Conservation (phyloP, 2,797 vertebrate genomes). For the Sebastes diploproa region DNA sequence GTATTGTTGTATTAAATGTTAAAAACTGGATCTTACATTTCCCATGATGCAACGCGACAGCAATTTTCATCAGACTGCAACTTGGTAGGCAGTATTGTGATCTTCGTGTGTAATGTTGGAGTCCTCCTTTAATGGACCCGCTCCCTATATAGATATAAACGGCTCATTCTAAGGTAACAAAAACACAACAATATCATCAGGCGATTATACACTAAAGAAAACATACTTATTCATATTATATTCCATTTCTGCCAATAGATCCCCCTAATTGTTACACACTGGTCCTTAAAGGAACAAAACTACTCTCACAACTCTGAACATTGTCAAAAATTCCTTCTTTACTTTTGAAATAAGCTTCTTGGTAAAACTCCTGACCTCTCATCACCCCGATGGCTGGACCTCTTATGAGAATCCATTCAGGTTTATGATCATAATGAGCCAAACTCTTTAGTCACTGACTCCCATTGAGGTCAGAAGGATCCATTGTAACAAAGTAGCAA, state of each 20-base stretch:
- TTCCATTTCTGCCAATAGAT: too few relatives aligned
- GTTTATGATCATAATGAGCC: background rate
- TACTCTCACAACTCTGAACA: background rate
- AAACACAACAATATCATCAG: too few relatives aligned
- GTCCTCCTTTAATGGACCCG: too few relatives aligned
- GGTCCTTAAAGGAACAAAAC: background rate
- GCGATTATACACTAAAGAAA: too few relatives aligned
- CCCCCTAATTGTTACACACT: too few relatives aligned
- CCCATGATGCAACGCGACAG: background rate
- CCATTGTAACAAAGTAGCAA: conserved; percentile 53
- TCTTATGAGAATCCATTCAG: background rate
- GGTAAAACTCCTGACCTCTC: background rate
- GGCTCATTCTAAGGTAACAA: too few relatives aligned
- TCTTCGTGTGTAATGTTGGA: too few relatives aligned
- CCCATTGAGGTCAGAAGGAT: conserved; percentile 59
- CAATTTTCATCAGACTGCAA: background rate
- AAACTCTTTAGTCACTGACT: conserved; percentile 28
- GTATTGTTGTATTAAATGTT: too few relatives aligned
- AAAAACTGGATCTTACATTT: background rate
- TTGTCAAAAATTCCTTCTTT: background rate
- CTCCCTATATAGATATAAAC: too few relatives aligned
- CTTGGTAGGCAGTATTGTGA: background rate
- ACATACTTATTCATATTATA: too few relatives aligned
- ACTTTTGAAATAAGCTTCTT: background rate
- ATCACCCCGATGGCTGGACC: background rate